A percentile compares a stretch with the other conserved stretches of the same genome.
Conservation (phyloP, 2,888 invertebrate genomes). For the Tholera decimalis region DNA sequence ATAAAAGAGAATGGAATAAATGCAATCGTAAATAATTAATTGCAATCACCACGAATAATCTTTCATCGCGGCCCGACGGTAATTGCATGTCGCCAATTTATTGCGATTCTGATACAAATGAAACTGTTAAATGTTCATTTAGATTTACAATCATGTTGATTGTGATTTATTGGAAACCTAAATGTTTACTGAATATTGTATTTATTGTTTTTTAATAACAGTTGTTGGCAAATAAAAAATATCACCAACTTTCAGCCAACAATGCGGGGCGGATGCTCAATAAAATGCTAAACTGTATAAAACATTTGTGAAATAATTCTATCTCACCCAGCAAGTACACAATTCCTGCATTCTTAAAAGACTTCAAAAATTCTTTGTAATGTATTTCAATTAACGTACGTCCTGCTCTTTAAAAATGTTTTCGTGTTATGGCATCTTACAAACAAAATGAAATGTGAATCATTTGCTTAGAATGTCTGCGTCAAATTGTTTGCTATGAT, state of each 20-base stretch:
- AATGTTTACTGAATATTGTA: neutral
- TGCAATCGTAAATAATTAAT: conserved; percentile 58
- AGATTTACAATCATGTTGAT: conserved; percentile 33
- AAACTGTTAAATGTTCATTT: conserved; percentile 48
- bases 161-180: conserved; percentile 30
- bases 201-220: conserved; percentile 1
- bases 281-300: conserved; percentile 14
- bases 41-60: conserved; percentile 46
- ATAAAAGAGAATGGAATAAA: conserved; percentile 51
- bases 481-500: conserved; percentile 32
- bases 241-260: neutral
- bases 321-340: neutral
- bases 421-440: conserved; percentile 37
- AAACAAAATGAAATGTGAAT: conserved; percentile 43
- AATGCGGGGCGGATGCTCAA: neutral
- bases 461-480: conserved; percentile 27
- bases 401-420: conserved; percentile 38
- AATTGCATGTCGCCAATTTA: conserved; percentile 55
- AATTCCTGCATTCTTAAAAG: conserved; percentile 34
- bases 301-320: conserved; percentile 33
- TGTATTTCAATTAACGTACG: conserved; percentile 47
- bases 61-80: conserved; percentile 48
- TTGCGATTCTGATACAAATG: conserved; percentile 44
- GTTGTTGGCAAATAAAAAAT: neutral
- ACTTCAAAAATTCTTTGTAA: conserved; percentile 50